Base-by-base conservation (phyloP, 2,888 invertebrate species). In the Acheta domesticus region DNA sequence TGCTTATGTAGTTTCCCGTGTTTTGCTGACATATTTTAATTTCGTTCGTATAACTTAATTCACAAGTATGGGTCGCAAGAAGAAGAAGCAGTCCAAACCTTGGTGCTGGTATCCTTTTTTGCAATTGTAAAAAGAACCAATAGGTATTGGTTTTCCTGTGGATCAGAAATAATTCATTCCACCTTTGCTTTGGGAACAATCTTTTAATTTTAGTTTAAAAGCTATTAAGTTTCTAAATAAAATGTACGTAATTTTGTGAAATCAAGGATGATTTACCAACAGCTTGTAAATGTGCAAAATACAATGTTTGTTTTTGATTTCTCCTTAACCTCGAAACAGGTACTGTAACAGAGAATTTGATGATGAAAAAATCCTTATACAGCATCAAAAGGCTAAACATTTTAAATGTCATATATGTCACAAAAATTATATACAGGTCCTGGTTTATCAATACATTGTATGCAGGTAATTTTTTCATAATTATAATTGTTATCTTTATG, bases 391-490 rank as follows among this genome's bases (percentile, higher is more conserved):
- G 88, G 99, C 99, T 77, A 99, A 99, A 88, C 99, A 99, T 90
- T 99, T 99, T 87, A 99, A 99, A 90, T 99, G 99, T 90, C 98
- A 98, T 88, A 97, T 99, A 87, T 99, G 99, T 89, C 98, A 99
- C 89, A 99, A 99, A 88, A 98, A 89, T 89, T 99, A 83, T 99
- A 98, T 87, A 99, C 99, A 79, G 98, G 97, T 80, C 99, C 99
- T 82, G 99, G 99, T 75, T 89, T 99, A 84, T 97, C 98, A 84
- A 99, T 99, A 89, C 99, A 99, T 88, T 99, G 99, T 89, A 98
- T 99, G 98, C 99, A 99, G 93, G 95, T 95, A 89, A 85, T 73
- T n/a, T 36, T 8, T 36, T 36, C 36, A 36, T 36, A 8, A 36
- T 36, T 36, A 36, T 36, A 36, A 36, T 4, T 36, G 1, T 36